Percentiles rank a stretch among this genome's conserved stretches.
Evolutionary conservation across 2,888 invertebrate genomes (phyloP).

Genomic region (Anagyrus pseudococci): DNA sequence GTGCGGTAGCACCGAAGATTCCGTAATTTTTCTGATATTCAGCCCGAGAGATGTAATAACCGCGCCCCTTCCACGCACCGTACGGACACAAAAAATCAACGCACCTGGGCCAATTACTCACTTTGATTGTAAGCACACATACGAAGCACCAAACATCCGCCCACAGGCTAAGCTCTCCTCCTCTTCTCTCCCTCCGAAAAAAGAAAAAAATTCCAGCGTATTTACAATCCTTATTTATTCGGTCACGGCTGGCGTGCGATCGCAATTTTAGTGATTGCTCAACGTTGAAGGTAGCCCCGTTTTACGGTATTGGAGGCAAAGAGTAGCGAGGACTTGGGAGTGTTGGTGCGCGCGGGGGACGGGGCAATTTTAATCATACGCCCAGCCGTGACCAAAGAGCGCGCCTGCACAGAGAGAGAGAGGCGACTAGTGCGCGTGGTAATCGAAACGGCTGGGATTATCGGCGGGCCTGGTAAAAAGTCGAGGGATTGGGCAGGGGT

Average conservation of each 20-base stretch:
- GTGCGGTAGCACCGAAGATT: no score
- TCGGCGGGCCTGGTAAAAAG: conserved; percentile 4
- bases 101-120: no score
- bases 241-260: conserved; percentile 9
- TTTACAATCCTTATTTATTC: conserved; percentile 23
- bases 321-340: neutral
- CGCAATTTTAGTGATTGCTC: conserved; percentile 29
- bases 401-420: neutral
- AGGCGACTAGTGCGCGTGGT: conserved; percentile 10
- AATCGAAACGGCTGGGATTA: conserved; percentile 38
- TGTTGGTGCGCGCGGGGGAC: conserved; percentile 8
- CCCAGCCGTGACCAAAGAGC: neutral
- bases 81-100: no score
- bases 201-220: conserved; percentile 7
- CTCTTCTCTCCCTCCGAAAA: neutral
- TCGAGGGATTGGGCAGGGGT: neutral
- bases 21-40: no score
- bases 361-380: conserved; percentile 35
- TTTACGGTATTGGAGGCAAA: no score
- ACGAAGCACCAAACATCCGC: no score
- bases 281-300: neutral
- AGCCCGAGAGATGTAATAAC: no score
- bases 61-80: no score
- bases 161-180: neutral
- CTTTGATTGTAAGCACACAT: no score